Percentiles rank a stretch among this genome's conserved stretches.
Conservation (phyloP, 1,140 invertebrate species). For the Anastatus disparis region DNA sequence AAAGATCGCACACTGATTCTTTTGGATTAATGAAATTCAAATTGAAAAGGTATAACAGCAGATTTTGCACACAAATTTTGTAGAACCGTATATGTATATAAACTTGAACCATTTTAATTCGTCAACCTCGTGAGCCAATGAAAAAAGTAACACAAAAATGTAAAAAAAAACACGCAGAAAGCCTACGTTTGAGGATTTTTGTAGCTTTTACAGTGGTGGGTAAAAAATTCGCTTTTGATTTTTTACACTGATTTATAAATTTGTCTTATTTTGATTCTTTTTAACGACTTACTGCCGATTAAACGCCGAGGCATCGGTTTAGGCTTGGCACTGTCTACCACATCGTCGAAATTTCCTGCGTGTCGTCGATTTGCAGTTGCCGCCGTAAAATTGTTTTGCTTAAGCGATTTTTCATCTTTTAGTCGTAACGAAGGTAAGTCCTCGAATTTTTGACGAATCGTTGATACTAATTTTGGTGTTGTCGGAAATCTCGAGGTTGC, state of each 20-base stretch:
- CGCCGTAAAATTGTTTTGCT: conserved; percentile 8
- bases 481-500: conserved; percentile 24
- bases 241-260: conserved; percentile 21
- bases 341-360: conserved; percentile 37
- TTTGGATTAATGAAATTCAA: conserved; percentile 32
- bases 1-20: conserved; percentile 32
- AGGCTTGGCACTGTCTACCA: conserved; percentile 29
- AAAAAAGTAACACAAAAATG: conserved; percentile 6
- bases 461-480: conserved; percentile 32
- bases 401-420: conserved; percentile 29
- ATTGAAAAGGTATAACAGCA: conserved; percentile 21
- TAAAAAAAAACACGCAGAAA: conserved; percentile 27
- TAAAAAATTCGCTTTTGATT: conserved; percentile 21
- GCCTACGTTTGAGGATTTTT: conserved; percentile 28
- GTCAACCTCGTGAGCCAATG: background rate
- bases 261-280: conserved; percentile 30
- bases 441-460: conserved; percentile 38
- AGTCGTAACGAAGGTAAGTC: conserved; percentile 34
- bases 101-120: too few relatives aligned
- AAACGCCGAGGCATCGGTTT: conserved; percentile 39
- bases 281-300: conserved; percentile 38
- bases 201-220: conserved; percentile 25
- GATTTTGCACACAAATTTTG: conserved; percentile 15
- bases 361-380: background rate
- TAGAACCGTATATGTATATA: background rate